Evolutionary conservation across 2,797 vertebrate genomes (phyloP), one percentile per base, ranked within the genome.

Genomic region (Danio choprae): DNA sequence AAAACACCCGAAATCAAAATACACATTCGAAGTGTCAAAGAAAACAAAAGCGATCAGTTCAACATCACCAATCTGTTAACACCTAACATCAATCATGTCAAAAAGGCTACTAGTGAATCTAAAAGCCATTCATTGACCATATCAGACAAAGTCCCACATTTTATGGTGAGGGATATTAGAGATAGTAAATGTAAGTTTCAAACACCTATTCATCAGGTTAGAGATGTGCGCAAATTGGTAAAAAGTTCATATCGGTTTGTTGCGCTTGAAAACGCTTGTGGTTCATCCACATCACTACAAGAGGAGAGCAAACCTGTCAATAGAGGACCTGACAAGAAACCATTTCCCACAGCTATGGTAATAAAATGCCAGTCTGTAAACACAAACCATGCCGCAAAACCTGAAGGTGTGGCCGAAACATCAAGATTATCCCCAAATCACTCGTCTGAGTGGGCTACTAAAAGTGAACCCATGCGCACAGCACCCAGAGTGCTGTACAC

Each of bases 181-280:
- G 97, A 98, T 41, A 93, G 87, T 80, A 97, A 96, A 79, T 92
- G 94, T 82, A 95, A 94, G 88, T 91, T 94, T 9, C 96, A 95
- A 82, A 95, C 94, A 0, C 95, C 96, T 0, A 96, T 98, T 20
- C 97, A 99, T 87, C 97, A 97, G 68, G 98, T 99, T 83, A 92
- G 97, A 79, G 98, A 99, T 46, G 97, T 99, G 77, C 92, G 98
- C 53, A 99, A 99, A 77, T 87, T 99, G 41, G 96, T 99, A 44
- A 99, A 99, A 86, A 96, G 96, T 80, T 95, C 95, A 0, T 97
- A 98, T 85, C 90, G 92, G 38, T 94, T 93, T 46, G 94, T 96
- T 67, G 94, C 96, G 0, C 88, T 94, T 36, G 95, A 98, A 5
- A 93, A 92, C 48, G 80, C 83, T 16, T 86, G 90, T 0, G 79